These are phyloP conservation scores for Tenodera sinensis DNA, from an alignment of 2,888 invertebrate species.

Conservation along the genomic window DNA sequence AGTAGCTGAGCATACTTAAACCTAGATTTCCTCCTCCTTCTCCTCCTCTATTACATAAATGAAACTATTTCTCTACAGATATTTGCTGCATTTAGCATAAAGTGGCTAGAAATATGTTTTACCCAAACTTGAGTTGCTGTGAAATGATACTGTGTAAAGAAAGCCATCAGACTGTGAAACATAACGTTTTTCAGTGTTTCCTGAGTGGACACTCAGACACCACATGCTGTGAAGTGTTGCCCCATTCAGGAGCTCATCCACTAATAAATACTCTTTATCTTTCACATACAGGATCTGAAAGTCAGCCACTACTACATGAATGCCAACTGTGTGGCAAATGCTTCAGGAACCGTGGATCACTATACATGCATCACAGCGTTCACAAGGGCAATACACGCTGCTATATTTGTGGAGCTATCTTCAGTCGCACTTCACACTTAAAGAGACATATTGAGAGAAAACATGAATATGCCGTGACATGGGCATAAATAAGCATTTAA, in stretches of 20 bases:
- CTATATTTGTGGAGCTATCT: constrained; percentile 48
- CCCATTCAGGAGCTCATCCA: not conserved
- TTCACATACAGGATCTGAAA: not conserved
- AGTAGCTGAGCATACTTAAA: no score
- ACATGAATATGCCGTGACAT: not conserved
- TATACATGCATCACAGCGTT: constrained; percentile 48
- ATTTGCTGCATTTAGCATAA: no score
- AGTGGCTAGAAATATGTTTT: no score
- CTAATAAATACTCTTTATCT: not conserved
- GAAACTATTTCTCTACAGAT: no score
- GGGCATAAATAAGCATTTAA: not conserved
- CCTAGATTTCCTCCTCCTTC: no score
- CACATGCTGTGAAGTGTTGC: not conserved
- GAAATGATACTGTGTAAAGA: no score
- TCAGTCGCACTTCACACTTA: constrained; percentile 40
- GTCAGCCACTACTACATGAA: not conserved
- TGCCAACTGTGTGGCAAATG: constrained; percentile 27
- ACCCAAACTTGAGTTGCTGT: no score
- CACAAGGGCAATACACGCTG: constrained; percentile 51
- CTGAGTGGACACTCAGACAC: no score
- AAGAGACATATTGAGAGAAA: not conserved
- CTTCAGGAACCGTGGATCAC: constrained; percentile 22
- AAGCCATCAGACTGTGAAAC: no score
- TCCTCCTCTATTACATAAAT: no score
- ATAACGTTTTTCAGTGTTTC: no score